Evolutionary conservation across 2,797 vertebrate species (phyloP).

Genomic region (Pseudotriccus pelzelni): DNA sequence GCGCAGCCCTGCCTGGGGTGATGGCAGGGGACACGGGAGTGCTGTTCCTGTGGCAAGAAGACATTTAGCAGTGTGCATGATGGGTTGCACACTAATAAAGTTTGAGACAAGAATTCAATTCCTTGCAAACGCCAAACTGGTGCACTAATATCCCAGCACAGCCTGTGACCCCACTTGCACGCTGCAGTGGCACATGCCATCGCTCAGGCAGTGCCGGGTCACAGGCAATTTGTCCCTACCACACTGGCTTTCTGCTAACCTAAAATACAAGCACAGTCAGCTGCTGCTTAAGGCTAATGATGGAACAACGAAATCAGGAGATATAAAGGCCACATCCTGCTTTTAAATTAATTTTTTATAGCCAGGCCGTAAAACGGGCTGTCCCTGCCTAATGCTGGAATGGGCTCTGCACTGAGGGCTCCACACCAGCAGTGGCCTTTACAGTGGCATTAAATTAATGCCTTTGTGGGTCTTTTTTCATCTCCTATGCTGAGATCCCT

Average conservation of each 20-base stretch:
- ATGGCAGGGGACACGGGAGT: background rate
- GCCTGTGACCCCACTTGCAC: background rate
- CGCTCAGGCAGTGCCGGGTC: background rate
- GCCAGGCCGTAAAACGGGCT: background rate
- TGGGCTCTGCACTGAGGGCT: background rate
- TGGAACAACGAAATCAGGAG: background rate
- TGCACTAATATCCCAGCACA: background rate
- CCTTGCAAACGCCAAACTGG: background rate
- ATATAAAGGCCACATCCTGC: background rate
- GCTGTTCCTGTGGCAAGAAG: background rate
- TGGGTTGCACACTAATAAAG: background rate
- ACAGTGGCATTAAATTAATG: constrained; percentile 1
- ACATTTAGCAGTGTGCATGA: background rate
- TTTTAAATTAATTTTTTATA: constrained; percentile 38
- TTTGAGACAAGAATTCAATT: background rate
- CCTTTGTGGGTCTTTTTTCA: background rate
- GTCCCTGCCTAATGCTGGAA: background rate
- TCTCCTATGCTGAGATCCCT: background rate
- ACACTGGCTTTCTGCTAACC: background rate
- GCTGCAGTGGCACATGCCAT: accelerated
- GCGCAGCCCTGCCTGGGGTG: background rate
- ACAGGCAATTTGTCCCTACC: background rate
- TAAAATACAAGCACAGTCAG: background rate
- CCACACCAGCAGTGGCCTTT: background rate
- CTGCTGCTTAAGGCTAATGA: constrained; percentile 11